Base-by-base conservation (phyloP, 2,113 vertebrate genomes). In the Phylloscopus trochilus region DNA sequence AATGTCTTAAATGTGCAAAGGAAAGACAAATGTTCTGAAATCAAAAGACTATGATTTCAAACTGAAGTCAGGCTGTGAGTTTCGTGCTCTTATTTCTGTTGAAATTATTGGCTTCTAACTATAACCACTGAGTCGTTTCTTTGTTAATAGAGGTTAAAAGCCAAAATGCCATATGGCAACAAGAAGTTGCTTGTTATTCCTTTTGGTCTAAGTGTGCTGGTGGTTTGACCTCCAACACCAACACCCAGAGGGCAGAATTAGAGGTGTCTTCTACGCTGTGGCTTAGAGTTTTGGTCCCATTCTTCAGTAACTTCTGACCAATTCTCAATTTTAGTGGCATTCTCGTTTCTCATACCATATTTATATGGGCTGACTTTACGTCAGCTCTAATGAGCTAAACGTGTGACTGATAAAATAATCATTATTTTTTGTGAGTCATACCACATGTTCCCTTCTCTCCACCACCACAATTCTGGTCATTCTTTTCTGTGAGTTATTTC, bases 331-430 rank as follows among this genome's bases (percentile, higher is more conserved):
- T 60, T 39, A 67, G 28, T 1, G 2, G 22, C 33, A 11, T 41
- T 80, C 27, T 58, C 53, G 20, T 78, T 33, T 87, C 37, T 77
- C 49, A 66, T 20, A 13, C 23, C 11, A 0, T 59, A 63, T 35
- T 92, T 92, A 43, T 63, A 41, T 27, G 55, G 19, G n/a, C 60
- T 92, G 77, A 53, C 53, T 47, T 90, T 68, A 39, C 6, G 2
- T 58, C 26, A 53, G 51, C 43, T 80, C 22, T 60, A 87, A 79
- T 27, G 84, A 90, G 51, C 63, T 85, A 46, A 89, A 76, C 37
- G 22, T 53, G 33, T 31, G 87, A 82, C 59, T 88, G 87, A 91
- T 90, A 69, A 83, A 93, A 73, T 82, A 76, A 77, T 92, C 55
- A 13, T 58, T 66, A 46, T 84, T 91, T 85, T 63, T 67, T 51